A percentile compares a stretch with the other conserved stretches of the same genome.
Conservation (phyloP, 2,113 vertebrate species). For the Tonatia bakeri region DNA sequence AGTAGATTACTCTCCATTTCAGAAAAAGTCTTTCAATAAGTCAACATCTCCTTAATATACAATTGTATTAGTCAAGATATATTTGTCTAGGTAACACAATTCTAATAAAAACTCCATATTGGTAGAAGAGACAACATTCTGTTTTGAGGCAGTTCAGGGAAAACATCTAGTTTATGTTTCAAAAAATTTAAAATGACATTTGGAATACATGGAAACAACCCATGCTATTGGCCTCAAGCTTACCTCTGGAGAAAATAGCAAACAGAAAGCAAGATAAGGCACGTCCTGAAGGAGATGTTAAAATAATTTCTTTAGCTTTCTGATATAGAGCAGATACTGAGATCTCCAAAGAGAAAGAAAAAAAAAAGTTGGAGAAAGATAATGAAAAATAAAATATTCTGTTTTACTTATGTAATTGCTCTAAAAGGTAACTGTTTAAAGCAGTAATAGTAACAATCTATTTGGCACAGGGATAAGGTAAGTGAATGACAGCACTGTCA, state of each 20-base stretch:
- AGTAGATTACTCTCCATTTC: neutral
- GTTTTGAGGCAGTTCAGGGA: neutral
- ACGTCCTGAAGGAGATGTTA: neutral
- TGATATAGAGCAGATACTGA: neutral
- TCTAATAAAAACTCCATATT: neutral
- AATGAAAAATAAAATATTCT: neutral
- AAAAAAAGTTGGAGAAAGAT: neutral
- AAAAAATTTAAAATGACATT: neutral
- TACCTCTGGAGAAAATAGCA: neutral
- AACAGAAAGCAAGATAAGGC: neutral
- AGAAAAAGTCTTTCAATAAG: neutral
- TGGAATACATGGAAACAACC: neutral
- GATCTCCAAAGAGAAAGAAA: neutral
- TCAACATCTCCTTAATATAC: neutral
- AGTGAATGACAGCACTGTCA: neutral
- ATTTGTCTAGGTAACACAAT: neutral
- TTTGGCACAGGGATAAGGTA: neutral
- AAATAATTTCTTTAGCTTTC: neutral
- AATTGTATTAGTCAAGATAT: neutral
- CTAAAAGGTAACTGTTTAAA: neutral
- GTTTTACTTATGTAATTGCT: neutral
- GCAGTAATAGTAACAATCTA: neutral
- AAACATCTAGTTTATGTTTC: neutral
- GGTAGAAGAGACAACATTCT: neutral
- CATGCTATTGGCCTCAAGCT: neutral